phyloP scores from a whole-genome alignment of 1,140 invertebrate genomes.

The Daktulosphaira vitifoliae region DNA sequence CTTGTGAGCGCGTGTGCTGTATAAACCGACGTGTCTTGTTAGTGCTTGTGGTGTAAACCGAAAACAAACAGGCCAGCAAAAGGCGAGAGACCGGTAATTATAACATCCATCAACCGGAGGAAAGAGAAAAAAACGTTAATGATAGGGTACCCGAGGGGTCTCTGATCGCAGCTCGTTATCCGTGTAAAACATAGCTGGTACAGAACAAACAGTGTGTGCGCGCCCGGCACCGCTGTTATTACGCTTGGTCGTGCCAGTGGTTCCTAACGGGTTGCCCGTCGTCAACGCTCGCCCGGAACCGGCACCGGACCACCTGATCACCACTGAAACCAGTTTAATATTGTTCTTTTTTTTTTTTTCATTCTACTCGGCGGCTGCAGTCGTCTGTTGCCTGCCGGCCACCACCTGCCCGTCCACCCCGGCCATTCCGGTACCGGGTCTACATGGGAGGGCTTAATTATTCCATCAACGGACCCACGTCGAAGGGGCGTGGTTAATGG shows the following conservation, averaged over 20 bases:
- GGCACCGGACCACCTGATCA: neutral
- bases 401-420: neutral
- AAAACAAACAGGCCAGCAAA: conserved; percentile 33
- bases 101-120: conserved; percentile 18
- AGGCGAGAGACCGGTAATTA: conserved; percentile 31
- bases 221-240: neutral
- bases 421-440: conserved; percentile 31
- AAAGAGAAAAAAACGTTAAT: conserved; percentile 20
- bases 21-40: conserved; percentile 13
- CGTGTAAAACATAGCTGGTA: neutral
- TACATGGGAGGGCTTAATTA: conserved; percentile 36
- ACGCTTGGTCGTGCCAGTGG: conserved; percentile 1
- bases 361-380: too few species aligned
- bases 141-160: conserved; percentile 19
- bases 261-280: neutral
- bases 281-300: neutral
- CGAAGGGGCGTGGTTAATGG: conserved; percentile 31
- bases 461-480: conserved; percentile 35
- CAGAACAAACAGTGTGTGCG: conserved; percentile 8
- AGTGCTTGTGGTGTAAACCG: conserved; percentile 7
- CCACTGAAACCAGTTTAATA: conserved; percentile 26
- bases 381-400: neutral
- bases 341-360: too few species aligned
- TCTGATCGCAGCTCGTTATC: conserved; percentile 25
- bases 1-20: neutral